These are phyloP conservation scores for Dipodomys merriami DNA, from an alignment of 2,113 vertebrate species.

Conservation along the genomic window DNA sequence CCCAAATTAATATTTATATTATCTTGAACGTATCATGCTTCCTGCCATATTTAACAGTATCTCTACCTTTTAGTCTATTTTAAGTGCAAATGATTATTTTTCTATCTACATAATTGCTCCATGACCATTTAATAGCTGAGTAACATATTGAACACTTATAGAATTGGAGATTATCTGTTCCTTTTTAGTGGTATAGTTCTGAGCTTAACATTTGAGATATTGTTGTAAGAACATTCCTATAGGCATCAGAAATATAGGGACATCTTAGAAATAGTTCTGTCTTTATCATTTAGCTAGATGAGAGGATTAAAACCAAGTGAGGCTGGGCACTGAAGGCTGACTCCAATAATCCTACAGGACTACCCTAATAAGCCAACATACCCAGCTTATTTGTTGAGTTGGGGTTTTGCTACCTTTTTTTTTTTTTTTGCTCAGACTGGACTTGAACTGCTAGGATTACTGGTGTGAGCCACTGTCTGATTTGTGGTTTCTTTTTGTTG, in stretches of 20 bases:
- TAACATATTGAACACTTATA: not conserved
- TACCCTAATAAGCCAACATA: too few relatives aligned
- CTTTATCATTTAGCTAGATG: conserved; percentile 19
- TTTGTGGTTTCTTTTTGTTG: conserved; percentile 12
- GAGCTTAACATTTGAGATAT: not conserved
- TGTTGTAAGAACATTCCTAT: conserved; percentile 28
- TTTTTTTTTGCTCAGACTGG: too few relatives aligned
- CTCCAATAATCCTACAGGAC: too few relatives aligned
- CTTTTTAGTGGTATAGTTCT: conserved; percentile 2
- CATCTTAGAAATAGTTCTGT: not conserved
- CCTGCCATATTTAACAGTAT: conserved; percentile 14
- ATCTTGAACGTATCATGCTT: not conserved
- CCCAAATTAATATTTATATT: not conserved
- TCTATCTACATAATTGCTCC: not conserved
- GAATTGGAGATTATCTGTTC: not conserved
- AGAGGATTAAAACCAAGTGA: conserved; percentile 40
- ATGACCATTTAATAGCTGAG: conserved; percentile 17
- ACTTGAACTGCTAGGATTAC: too few relatives aligned
- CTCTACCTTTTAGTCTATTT: conserved; percentile 14
- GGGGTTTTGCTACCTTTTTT: too few relatives aligned
- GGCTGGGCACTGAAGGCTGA: too few relatives aligned
- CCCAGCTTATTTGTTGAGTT: too few relatives aligned
- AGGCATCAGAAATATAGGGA: not conserved
- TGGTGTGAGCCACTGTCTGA: too few relatives aligned
- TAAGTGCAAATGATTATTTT: conserved; percentile 32